phyloP scores from a whole-genome alignment of 35 echinoderm and acorn worm genomes.

The Patiria miniata region DNA sequence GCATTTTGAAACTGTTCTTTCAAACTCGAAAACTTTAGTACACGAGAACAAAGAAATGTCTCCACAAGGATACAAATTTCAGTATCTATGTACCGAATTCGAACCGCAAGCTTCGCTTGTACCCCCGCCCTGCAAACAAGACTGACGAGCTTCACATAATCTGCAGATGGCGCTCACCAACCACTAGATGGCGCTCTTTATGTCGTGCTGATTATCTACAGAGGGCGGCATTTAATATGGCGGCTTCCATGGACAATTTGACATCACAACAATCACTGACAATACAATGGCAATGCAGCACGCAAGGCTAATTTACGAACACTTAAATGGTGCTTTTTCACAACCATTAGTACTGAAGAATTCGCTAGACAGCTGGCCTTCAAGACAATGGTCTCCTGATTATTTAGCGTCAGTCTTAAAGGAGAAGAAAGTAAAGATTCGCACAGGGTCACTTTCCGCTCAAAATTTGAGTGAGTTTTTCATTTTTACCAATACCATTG shows the following conservation, averaged over 20 bases:
- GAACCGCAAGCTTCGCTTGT: too few relatives aligned
- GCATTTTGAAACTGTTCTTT: too few relatives aligned
- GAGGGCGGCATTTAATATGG: constrained; percentile 8
- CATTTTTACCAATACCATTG: too few relatives aligned
- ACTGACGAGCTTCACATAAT: too few relatives aligned
- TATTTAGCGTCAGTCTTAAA: constrained; percentile 34
- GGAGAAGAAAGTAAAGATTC: constrained; percentile 52
- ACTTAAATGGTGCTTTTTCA: not conserved
- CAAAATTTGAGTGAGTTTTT: constrained; percentile 4
- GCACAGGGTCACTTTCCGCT: constrained; percentile 14
- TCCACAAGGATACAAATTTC: too few relatives aligned
- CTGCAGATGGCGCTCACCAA: too few relatives aligned
- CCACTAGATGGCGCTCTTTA: too few relatives aligned
- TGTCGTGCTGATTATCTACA: not conserved
- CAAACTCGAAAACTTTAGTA: too few relatives aligned
- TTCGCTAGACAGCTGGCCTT: constrained; percentile 39
- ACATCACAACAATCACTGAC: not conserved
- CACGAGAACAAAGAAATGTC: too few relatives aligned
- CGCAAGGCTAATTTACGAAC: not conserved
- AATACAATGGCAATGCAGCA: not conserved
- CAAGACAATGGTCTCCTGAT: constrained; percentile 31
- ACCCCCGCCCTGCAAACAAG: too few relatives aligned
- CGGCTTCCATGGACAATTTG: not conserved
- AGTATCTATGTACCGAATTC: too few relatives aligned
- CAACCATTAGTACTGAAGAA: constrained; percentile 40